Percentiles rank a stretch among this genome's conserved stretches.
Evolutionary conservation across 2,113 vertebrate species (phyloP).

Genomic region (Megaptera novaeangliae): DNA sequence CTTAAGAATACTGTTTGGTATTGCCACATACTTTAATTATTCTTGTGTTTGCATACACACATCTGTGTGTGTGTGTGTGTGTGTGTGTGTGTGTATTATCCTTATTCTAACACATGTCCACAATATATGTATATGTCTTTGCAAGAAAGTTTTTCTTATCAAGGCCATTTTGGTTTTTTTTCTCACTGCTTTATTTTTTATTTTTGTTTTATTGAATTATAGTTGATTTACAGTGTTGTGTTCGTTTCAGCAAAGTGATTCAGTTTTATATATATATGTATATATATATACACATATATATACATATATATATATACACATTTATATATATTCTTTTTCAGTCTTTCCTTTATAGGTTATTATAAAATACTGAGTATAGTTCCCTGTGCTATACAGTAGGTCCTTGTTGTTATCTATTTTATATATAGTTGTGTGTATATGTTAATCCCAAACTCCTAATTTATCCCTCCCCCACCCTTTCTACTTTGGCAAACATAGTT

Average conservation of each 20-base stretch:
- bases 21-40: not conserved
- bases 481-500: not conserved
- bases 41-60: not conserved
- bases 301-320: fast-evolving
- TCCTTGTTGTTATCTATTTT: not conserved
- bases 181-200: not conserved
- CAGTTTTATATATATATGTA: not conserved
- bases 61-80: not conserved
- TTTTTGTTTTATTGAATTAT: not conserved
- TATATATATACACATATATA: fast-evolving
- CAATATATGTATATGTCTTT: not conserved
- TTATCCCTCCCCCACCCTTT: not conserved
- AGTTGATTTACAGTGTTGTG: not conserved
- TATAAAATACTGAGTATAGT: not conserved
- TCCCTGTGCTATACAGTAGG: not conserved
- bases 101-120: not conserved
- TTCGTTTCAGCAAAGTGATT: not conserved
- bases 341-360: not conserved
- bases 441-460: not conserved
- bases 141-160: not conserved
- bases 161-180: not conserved
- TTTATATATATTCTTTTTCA: not conserved
- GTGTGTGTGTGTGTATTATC: not conserved
- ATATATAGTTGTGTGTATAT: not conserved
- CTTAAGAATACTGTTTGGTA: not conserved